These are phyloP conservation scores for Nothobranchius furzeri DNA, from an alignment of 2,113 vertebrate species.

Conservation along the genomic window DNA sequence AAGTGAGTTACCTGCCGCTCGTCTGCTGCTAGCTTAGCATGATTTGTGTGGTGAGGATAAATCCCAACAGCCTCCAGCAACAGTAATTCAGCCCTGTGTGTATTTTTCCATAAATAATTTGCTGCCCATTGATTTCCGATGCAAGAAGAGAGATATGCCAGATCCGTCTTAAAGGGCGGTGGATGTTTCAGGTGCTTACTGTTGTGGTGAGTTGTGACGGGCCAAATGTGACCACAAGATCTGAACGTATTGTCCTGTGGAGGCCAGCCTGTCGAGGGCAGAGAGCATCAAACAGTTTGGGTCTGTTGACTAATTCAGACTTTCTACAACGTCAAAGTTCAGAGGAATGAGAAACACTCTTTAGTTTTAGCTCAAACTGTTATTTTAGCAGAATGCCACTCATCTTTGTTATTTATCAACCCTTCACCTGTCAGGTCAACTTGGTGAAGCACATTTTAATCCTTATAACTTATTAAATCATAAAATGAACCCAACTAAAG, in stretches of 20 bases:
- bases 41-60: constrained; percentile 82
- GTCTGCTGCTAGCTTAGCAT: constrained; percentile 64
- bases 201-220: constrained; percentile 83
- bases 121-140: constrained; percentile 82
- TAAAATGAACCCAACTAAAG: too few relatives aligned
- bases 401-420: too few relatives aligned
- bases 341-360: too few relatives aligned
- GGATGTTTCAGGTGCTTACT: constrained; percentile 73
- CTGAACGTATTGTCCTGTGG: constrained; percentile 67
- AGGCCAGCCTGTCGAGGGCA: constrained; percentile 58
- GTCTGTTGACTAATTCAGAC: too few relatives aligned
- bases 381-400: too few relatives aligned
- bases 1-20: constrained; percentile 66
- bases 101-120: constrained; percentile 87
- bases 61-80: constrained; percentile 72
- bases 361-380: too few relatives aligned
- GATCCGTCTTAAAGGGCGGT: constrained; percentile 77
- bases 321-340: too few relatives aligned
- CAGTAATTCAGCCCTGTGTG: constrained; percentile 81
- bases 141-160: constrained; percentile 78
- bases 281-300: constrained; percentile 34
- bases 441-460: too few relatives aligned
- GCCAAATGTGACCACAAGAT: constrained; percentile 81
- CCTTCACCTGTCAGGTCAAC: too few relatives aligned
- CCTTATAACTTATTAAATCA: too few relatives aligned